These are phyloP conservation scores for Anoplophora glabripennis DNA, from an alignment of 1,140 invertebrate genomes.

Conservation along the genomic window DNA sequence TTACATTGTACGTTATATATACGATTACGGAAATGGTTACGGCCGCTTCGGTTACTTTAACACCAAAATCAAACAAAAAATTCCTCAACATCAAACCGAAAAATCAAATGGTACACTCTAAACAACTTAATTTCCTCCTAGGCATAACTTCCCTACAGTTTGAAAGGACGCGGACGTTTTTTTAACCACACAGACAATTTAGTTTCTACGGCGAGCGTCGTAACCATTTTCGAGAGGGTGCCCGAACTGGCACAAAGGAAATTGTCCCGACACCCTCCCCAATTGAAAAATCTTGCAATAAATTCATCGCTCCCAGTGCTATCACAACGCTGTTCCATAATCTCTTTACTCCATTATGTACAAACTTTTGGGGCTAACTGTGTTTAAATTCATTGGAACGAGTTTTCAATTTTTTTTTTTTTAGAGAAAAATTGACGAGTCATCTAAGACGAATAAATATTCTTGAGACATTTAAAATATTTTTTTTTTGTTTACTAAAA, in stretches of 20 bases:
- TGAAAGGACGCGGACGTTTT: constrained; percentile 8
- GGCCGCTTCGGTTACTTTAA: constrained; percentile 20
- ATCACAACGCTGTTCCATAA: constrained; percentile 16
- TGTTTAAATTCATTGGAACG: not conserved
- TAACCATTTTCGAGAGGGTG: no score
- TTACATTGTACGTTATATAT: constrained; percentile 4
- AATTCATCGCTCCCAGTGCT: constrained; percentile 8
- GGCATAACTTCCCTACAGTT: constrained; percentile 15
- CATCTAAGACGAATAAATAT: constrained; percentile 19
- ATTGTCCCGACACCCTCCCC: not conserved
- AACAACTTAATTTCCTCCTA: constrained; percentile 18
- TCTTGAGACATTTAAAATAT: constrained; percentile 14
- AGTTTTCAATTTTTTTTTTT: not conserved
- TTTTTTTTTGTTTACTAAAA: constrained; percentile 20
- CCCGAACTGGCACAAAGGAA: not conserved
- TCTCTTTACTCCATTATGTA: constrained; percentile 8
- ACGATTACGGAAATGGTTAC: constrained; percentile 23
- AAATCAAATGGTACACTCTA: constrained; percentile 20
- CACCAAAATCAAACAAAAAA: constrained; percentile 33
- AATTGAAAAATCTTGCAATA: constrained; percentile 11
- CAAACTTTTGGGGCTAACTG: constrained; percentile 5
- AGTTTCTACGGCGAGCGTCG: not conserved
- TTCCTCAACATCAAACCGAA: constrained; percentile 28
- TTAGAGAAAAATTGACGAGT: constrained; percentile 21
- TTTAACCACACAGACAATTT: constrained; percentile 21